Evolutionary conservation across 2,113 vertebrate genomes (phyloP).

Genomic region (Ondatra zibethicus): DNA sequence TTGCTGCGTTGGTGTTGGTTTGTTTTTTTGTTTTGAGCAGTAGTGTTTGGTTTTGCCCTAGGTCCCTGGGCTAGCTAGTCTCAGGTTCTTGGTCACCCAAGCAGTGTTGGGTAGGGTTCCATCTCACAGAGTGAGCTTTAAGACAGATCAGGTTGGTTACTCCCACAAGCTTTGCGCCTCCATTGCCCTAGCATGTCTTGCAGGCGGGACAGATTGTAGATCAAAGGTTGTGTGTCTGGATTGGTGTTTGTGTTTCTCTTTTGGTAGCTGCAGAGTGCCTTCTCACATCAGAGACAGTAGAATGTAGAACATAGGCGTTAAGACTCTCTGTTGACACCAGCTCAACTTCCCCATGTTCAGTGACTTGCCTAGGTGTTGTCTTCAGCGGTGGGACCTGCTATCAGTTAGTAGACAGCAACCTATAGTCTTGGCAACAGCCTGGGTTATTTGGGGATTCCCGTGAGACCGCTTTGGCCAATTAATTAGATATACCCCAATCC

Average conservation of each 20-base stretch:
- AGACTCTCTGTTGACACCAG: not conserved
- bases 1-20: not conserved
- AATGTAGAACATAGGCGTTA: no score
- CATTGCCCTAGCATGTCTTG: not conserved
- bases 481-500: not conserved
- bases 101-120: not conserved
- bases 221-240: not conserved
- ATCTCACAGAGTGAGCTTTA: not conserved
- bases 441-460: not conserved
- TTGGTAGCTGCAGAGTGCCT: not conserved
- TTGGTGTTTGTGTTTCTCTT: not conserved
- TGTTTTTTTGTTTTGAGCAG: not conserved
- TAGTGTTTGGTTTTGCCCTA: not conserved
- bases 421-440: not conserved
- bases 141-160: not conserved
- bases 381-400: not conserved
- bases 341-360: not conserved
- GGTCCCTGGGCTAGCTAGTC: not conserved
- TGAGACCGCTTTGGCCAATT: not conserved
- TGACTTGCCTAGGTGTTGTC: not conserved
- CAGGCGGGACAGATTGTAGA: not conserved
- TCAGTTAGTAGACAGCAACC: not conserved
- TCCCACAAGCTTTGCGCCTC: not conserved
- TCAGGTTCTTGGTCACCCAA: not conserved
- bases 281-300: not conserved